Evolutionary conservation across 2,888 invertebrate species (phyloP).

Genomic region (Drosophila suboccidentalis): DNA sequence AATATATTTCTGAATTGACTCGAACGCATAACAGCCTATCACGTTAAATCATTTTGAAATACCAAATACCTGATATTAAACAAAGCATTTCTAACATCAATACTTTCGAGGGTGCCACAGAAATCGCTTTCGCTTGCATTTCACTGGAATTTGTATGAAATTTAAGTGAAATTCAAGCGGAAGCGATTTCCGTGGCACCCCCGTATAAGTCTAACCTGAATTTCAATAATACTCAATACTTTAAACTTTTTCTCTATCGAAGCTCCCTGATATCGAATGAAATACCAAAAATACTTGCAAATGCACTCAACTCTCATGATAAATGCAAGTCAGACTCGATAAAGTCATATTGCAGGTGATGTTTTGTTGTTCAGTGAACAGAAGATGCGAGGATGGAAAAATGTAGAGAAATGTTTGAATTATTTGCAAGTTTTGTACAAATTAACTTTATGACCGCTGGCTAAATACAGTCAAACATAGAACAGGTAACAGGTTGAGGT

Average conservation of each 20-base stretch:
- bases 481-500: conserved; percentile 35
- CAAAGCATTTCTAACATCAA: no score
- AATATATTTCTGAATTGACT: neutral
- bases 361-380: conserved; percentile 16
- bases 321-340: conserved; percentile 11
- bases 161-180: no score
- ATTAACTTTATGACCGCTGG: conserved; percentile 82
- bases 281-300: neutral
- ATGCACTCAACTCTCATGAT: neutral
- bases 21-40: no score
- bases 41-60: no score
- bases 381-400: neutral
- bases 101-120: no score
- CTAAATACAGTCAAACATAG: conserved; percentile 76
- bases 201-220: no score
- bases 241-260: no score
- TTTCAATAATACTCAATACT: no score
- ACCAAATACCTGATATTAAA: no score
- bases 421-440: conserved; percentile 80
- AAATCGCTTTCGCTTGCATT: no score
- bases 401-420: conserved; percentile 63
- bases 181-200: no score
- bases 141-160: no score
- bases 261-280: neutral
- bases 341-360: conserved; percentile 9